These are phyloP conservation scores for Dicrostonyx torquatus DNA, from an alignment of 2,797 vertebrate genomes.

Conservation along the genomic window DNA sequence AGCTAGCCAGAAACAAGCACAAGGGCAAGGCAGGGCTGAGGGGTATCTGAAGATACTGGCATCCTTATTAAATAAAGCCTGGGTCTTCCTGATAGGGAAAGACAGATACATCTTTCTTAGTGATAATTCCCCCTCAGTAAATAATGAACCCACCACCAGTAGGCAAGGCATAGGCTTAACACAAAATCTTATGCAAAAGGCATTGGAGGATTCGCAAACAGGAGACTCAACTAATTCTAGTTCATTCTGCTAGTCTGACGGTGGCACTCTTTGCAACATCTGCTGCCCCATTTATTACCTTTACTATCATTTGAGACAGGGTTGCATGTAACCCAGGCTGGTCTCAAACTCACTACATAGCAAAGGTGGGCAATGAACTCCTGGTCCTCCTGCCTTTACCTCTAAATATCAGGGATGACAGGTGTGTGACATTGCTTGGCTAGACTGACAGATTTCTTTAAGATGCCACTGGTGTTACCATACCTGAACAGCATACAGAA, in stretches of 20 bases:
- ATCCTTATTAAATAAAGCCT: neutral
- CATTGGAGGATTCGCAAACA: neutral
- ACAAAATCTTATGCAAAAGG: neutral
- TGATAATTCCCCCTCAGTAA: neutral
- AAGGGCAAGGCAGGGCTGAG: neutral
- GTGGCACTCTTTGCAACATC: neutral
- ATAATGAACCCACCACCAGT: neutral
- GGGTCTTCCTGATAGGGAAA: neutral
- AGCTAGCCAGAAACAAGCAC: neutral
- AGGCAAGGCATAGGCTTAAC: neutral
- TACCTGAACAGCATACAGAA: conserved; percentile 99
- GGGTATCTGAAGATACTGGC: neutral
- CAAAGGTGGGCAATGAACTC: neutral
- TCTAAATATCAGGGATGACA: neutral
- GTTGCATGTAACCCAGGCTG: neutral
- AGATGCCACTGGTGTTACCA: neutral
- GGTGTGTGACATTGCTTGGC: neutral
- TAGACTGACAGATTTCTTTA: neutral
- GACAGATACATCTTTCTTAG: neutral
- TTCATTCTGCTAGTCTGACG: neutral
- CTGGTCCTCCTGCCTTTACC: neutral
- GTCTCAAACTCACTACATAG: neutral
- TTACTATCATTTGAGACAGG: neutral
- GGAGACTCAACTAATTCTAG: neutral
- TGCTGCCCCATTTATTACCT: neutral